These are phyloP conservation scores for Petrolisthes cinctipes DNA, from an alignment of 2,888 invertebrate species.

Conservation along the genomic window DNA sequence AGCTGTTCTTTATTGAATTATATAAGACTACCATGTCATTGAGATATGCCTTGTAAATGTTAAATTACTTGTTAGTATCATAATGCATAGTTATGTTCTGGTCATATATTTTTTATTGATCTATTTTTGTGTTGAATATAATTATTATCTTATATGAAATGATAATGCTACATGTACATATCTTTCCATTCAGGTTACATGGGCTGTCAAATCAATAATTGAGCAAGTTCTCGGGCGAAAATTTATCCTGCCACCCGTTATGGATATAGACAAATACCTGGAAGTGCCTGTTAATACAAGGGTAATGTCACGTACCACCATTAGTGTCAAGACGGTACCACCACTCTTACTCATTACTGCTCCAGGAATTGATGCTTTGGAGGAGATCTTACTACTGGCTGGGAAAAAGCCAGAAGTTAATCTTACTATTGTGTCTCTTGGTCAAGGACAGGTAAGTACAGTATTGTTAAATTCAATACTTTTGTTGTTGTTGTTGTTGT, in stretches of 20 bases:
- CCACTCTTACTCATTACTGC: conserved; percentile 57
- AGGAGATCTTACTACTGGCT: conserved; percentile 46
- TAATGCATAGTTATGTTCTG: not conserved
- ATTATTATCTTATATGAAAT: not conserved
- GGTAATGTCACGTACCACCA: not conserved
- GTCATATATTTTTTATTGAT: too few relatives aligned
- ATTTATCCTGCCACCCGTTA: conserved; percentile 31
- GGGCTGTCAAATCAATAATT: conserved; percentile 49
- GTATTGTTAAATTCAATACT: not conserved
- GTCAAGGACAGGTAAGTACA: conserved; percentile 57
- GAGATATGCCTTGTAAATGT: too few relatives aligned
- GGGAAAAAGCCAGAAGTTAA: conserved; percentile 24
- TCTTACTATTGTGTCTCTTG: conserved; percentile 51
- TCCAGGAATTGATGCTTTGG: conserved; percentile 52
- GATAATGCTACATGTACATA: not conserved
- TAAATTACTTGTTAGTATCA: too few relatives aligned
- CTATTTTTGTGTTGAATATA: too few relatives aligned
- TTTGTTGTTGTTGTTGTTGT: too few relatives aligned
- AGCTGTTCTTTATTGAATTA: too few relatives aligned
- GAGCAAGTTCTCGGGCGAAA: conserved; percentile 42
- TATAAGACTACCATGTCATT: too few relatives aligned
- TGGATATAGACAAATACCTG: conserved; percentile 28
- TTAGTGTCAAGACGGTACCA: not conserved
- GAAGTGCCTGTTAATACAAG: conserved; percentile 17
- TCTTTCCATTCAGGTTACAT: conserved; percentile 28